phyloP scores from a whole-genome alignment of 1,140 invertebrate genomes.

The Hestina assimilis region DNA sequence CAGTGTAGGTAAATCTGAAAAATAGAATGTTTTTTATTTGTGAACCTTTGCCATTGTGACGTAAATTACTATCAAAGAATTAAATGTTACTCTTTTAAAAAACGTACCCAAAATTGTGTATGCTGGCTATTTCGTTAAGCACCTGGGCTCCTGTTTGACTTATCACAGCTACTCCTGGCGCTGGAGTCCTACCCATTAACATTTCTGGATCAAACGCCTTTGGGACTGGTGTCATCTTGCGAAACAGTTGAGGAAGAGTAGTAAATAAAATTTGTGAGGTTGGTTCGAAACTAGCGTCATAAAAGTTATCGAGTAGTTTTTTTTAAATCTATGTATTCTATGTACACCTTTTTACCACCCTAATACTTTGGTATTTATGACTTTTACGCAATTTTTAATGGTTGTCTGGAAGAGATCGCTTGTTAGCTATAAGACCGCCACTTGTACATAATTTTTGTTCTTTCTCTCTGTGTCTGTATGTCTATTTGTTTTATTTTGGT shows the following conservation, averaged over 20 bases:
- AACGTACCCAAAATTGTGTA: slow-evolving; percentile 53
- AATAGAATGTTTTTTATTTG: neutral
- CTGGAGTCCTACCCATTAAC: slow-evolving; percentile 24
- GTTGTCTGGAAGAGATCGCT: too few species aligned
- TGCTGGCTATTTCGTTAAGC: slow-evolving; percentile 36
- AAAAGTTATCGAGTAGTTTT: too few species aligned
- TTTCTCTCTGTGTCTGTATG: too few species aligned
- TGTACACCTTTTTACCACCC: too few species aligned
- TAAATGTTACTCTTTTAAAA: neutral
- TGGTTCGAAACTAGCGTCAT: too few species aligned
- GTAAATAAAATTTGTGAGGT: too few species aligned
- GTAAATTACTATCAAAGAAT: too few species aligned
- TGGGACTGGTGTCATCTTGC: slow-evolving; percentile 21
- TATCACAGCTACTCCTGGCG: slow-evolving; percentile 27
- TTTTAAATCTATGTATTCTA: too few species aligned
- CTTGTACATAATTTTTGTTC: too few species aligned
- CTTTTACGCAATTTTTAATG: too few species aligned
- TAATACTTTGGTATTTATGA: neutral
- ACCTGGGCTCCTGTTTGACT: slow-evolving; percentile 36
- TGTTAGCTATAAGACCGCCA: too few species aligned
- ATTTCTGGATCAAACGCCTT: slow-evolving; percentile 33
- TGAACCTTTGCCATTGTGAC: neutral
- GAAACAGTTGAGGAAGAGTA: neutral
- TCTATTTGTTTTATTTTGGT: too few species aligned
- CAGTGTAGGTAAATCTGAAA: slow-evolving; percentile 42